Percentiles rank a stretch among this genome's conserved stretches.
phyloP scores from a whole-genome alignment of 2,113 vertebrate genomes.

The Oxyura jamaicensis region DNA sequence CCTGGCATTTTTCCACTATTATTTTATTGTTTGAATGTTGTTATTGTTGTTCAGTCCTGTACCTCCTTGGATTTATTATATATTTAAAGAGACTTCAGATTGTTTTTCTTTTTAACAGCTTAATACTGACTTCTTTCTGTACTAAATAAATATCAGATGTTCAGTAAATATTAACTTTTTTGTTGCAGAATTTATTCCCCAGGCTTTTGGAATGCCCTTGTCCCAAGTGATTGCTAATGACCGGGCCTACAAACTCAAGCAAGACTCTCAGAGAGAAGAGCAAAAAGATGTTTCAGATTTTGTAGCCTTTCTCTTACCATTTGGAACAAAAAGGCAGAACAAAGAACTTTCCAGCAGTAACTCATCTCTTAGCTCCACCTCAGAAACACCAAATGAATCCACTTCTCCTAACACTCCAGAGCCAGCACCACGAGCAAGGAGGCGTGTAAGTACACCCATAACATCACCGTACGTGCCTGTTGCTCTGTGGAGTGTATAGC shows the following conservation, averaged over 20 bases:
- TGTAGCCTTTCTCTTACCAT: constrained; percentile 89
- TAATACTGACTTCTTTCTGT: not conserved
- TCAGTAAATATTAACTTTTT: constrained; percentile 18
- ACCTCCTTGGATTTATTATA: not conserved
- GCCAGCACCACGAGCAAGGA: constrained; percentile 82
- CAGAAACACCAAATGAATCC: constrained; percentile 91
- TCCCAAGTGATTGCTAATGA: constrained; percentile 96
- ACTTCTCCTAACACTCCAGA: constrained; percentile 86
- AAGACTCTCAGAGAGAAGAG: constrained; percentile 86
- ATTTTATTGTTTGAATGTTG: not conserved
- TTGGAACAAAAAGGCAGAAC: constrained; percentile 86
- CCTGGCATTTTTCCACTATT: not conserved
- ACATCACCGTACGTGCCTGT: accelerated
- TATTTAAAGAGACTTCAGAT: not conserved
- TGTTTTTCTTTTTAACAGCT: not conserved
- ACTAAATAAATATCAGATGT: constrained; percentile 1
- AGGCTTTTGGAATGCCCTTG: constrained; percentile 94
- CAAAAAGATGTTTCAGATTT: constrained; percentile 88
- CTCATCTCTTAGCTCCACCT: constrained; percentile 97
- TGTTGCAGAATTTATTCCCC: constrained; percentile 86
- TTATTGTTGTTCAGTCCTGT: not conserved
- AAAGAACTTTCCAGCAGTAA: constrained; percentile 99
- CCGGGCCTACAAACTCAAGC: constrained; percentile 90
- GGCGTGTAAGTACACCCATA: constrained; percentile 83
- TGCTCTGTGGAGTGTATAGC: not conserved